Evolutionary conservation across 2,113 vertebrate genomes (phyloP), one percentile per base, ranked within the genome.

Genomic region (Emydura subglobosa): DNA sequence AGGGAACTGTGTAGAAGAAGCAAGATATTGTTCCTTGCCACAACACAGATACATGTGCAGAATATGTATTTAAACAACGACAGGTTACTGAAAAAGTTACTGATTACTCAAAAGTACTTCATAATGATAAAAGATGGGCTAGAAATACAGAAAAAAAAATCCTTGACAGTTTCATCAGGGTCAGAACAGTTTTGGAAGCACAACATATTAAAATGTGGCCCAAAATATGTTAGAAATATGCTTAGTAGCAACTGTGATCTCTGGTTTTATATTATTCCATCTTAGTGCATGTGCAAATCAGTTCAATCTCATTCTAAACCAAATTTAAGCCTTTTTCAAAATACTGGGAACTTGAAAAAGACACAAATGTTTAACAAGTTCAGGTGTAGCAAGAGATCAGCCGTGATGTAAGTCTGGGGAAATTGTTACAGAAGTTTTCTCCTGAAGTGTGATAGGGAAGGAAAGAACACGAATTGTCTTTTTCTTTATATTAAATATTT

Each of bases 241-340:
- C 34, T 65, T 84, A 88, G 49, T 50, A 68, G 11, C 13, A 78
- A 6, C 21, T 44, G 42, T 47, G 74, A 29, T 44, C 9, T 89
- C 16, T 83, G 25, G 81, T 91, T 86, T 89, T 47, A 65, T 57
- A 72, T 21, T 21, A 84, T 92, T 93, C 87, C 80, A 92, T 88
- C 85, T 89, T 50, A 92, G 83, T 39, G 39, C 39, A 39, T 39
- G 39, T 80, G 19, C 76, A 31, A 50, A 59, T 68, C 61, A 83
- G 72, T 49, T 86, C 25, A 90, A 68, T 12, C 1, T 94, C 74
- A 9, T 86, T 95, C 27, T 76, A 50, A 82, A 27, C 57, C 10
- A 88, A 79, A 87, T 68, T 12, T 31, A 80, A 91, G 19, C 42
- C 27, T 68, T 93, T 19, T 29, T 89, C 51, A 19, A 1, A 0